Evolutionary conservation across 2,797 vertebrate species (phyloP).

Genomic region (Artibeus lituratus): DNA sequence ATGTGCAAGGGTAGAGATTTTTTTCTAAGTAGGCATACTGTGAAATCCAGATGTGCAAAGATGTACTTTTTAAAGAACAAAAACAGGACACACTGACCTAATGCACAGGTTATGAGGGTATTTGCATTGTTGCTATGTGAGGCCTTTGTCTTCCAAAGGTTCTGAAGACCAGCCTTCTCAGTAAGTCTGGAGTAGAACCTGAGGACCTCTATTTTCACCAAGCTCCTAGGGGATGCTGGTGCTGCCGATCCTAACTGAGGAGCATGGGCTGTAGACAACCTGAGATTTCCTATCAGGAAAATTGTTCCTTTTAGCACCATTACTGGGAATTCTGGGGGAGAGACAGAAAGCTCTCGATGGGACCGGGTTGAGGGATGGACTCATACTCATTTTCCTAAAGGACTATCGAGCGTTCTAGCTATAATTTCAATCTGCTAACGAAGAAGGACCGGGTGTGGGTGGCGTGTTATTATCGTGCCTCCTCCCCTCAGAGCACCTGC

Average conservation of each 20-base stretch:
- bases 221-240: neutral
- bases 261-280: neutral
- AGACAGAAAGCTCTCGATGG: neutral
- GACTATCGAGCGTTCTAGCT: neutral
- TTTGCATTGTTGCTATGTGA: neutral
- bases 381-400: neutral
- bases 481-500: neutral
- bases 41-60: constrained; percentile 68
- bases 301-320: neutral
- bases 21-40: constrained; percentile 39
- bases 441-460: neutral
- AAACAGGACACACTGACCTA: neutral
- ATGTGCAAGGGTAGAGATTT: constrained; percentile 56
- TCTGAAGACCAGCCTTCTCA: neutral
- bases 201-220: neutral
- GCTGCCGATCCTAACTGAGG: neutral
- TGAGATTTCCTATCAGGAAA: neutral
- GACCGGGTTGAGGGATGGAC: neutral
- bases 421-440: neutral
- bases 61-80: constrained; percentile 48
- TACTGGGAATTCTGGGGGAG: neutral
- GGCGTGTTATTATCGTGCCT: no score
- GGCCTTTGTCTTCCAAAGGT: neutral
- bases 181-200: neutral
- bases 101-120: neutral